A percentile compares a stretch with the other conserved stretches of the same genome.
phyloP scores from a whole-genome alignment of 2,797 vertebrate genomes.

The Lemur catta region DNA sequence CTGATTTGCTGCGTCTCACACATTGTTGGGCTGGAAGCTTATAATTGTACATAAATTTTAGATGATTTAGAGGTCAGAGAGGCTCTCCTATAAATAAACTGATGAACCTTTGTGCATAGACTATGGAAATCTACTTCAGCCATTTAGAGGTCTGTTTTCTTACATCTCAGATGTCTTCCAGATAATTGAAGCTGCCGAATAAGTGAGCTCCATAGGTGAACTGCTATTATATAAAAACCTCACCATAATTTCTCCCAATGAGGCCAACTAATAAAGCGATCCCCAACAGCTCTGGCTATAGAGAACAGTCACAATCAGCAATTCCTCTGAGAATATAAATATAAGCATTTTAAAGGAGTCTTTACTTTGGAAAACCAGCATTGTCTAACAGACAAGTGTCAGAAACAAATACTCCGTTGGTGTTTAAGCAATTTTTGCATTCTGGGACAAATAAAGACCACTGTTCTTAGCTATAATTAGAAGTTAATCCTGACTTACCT shows the following conservation, averaged over 20 bases:
- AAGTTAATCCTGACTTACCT: constrained; percentile 56
- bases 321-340: constrained; percentile 53
- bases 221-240: constrained; percentile 57
- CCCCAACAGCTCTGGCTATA: neutral
- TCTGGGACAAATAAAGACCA: constrained; percentile 35
- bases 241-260: constrained; percentile 40
- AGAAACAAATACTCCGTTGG: neutral
- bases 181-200: neutral
- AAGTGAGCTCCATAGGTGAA: constrained; percentile 45
- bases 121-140: constrained; percentile 66
- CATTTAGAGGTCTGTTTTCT: constrained; percentile 51
- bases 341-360: constrained; percentile 14
- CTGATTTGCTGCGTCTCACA: constrained; percentile 60
- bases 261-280: constrained; percentile 38
- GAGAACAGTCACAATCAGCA: constrained; percentile 16
- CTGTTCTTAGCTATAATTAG: neutral
- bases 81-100: constrained; percentile 68
- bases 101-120: constrained; percentile 62
- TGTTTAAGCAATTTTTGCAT: constrained; percentile 30
- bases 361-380: constrained; percentile 41
- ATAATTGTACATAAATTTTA: constrained; percentile 67
- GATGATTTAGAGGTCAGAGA: constrained; percentile 71
- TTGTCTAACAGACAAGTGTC: constrained; percentile 1
- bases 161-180: constrained; percentile 47
- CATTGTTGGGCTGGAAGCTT: constrained; percentile 51